These are phyloP conservation scores for Gallinago solitaria DNA, from an alignment of 2,797 vertebrate species.

Conservation along the genomic window DNA sequence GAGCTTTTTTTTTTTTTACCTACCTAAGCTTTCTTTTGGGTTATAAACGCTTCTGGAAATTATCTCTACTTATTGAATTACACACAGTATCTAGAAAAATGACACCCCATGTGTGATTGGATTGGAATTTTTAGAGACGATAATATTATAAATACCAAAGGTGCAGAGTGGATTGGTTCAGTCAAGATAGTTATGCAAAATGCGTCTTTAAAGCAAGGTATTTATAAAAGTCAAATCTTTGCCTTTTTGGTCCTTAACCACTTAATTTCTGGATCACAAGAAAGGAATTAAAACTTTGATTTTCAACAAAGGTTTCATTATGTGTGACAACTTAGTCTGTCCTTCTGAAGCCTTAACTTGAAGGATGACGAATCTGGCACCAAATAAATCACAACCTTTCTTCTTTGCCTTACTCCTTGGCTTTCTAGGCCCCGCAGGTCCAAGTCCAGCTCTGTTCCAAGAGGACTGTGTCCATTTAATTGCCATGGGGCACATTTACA, in stretches of 20 bases:
- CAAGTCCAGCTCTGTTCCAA: not conserved
- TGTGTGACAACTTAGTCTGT: not conserved
- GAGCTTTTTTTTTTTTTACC: not conserved
- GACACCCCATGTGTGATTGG: rapidly evolving
- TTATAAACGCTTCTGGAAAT: not conserved
- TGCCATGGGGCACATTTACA: not conserved
- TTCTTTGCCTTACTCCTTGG: not conserved
- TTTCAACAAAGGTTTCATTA: not conserved
- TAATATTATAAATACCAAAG: not conserved
- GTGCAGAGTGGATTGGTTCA: not conserved
- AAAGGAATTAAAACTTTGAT: not conserved
- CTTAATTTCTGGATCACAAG: not conserved
- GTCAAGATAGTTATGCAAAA: not conserved
- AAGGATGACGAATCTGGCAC: not conserved
- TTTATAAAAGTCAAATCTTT: not conserved
- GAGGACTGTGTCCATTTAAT: not conserved
- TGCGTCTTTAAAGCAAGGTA: not conserved
- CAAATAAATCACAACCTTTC: not conserved
- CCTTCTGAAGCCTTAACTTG: not conserved
- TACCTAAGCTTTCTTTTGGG: not conserved
- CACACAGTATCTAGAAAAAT: not conserved
- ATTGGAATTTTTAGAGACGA: not conserved
- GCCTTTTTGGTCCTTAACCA: not conserved
- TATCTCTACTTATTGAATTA: not conserved
- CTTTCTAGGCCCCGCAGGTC: not conserved